Evolutionary conservation across 1,140 invertebrate species (phyloP), one percentile per base, ranked within the genome.

Genomic region (Drosophila neocordata): DNA sequence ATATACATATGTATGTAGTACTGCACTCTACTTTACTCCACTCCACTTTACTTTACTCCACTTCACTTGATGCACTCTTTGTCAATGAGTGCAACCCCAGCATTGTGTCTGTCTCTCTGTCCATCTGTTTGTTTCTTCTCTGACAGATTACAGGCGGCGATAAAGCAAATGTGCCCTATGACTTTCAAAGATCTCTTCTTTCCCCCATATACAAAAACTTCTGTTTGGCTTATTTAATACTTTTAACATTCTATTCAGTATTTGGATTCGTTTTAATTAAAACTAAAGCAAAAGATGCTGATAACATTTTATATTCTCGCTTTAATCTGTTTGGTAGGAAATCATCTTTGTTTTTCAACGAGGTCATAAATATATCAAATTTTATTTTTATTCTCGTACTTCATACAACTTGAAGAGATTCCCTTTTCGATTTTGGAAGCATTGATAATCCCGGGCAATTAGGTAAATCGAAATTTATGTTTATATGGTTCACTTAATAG

Each of bases 131-230:
- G 51, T 20, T 51, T 51, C 61, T 57, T n/a, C 51, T 24, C 78
- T 88, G 83, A 88, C 79, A 88, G 83, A 88, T 88, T 88, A 88
- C 83, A 88, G 83, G 31, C 83, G 79, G 83, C 83, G 83, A 87
- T 87, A 88, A 81, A 79, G 74, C 61, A 56, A 38, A 37, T 34
- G 6, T 51, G 41, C 37, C 44, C 48, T 60, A 67, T 56, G 53
- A 70, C 38, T 60, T 57, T 2, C 5, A 31, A 24, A 27, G 22
- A 34, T 13, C 51, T 13, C 24, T 35, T 34, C 31, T 9, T 24
- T 37, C 4, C 63, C 34, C 13, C 27, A 71, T 38, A 48, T 65
- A 69, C 61, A 37, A 27, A 31, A 61, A 76, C 62, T 69, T 73
- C 59, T 85, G 65, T 75, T 77, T 62, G 37, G 7, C 15, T 59